Evolutionary conservation across 1,140 invertebrate species (phyloP), one percentile per base, ranked within the genome.

Genomic region (Geopemphigus sp.): DNA sequence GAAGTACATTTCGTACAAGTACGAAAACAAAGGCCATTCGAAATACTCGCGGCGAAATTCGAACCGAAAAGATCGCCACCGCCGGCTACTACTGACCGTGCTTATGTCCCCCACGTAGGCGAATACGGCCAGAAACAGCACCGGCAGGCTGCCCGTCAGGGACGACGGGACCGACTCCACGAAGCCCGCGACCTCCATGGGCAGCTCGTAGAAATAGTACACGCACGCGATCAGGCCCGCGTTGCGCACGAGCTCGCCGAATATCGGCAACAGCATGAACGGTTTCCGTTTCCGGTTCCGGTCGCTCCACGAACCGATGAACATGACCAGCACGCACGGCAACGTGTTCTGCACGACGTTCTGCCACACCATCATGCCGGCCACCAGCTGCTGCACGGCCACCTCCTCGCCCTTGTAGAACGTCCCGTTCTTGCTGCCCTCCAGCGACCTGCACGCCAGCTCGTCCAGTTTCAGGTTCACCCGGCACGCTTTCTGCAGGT

Each of bases 51-150:
- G n/a, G n/a, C n/a, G n/a, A n/a, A n/a, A n/a, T n/a, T n/a, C n/a
- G n/a, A n/a, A n/a, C n/a, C n/a, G n/a, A n/a, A n/a, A n/a, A n/a
- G n/a, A n/a, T n/a, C n/a, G n/a, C n/a, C n/a, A n/a, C n/a, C n/a
- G n/a, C n/a, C n/a, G n/a, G n/a, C n/a, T n/a, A n/a, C n/a, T 22
- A 61, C 39, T 78, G 68, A 92, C 89, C 14, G 90, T 90, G 0
- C 93, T 94, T 12, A 94, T 91, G 83, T 95, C 93, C 1, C 90
- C 92, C 63, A 95, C 92, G 83, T 94, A 95, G 84, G 93, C 94
- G 84, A 95, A 95, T 47, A 92, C 90, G 15, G 92, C 92, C 90
- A 95, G 94, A 81, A 94, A 90, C 89, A 94, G 91, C 17, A 92
- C 92, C 82, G 94, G 92, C 89, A 91, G 93, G 5, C 93, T 93